Base-by-base conservation (phyloP, 2,888 invertebrate species). In the Leucophenga maculata region DNA sequence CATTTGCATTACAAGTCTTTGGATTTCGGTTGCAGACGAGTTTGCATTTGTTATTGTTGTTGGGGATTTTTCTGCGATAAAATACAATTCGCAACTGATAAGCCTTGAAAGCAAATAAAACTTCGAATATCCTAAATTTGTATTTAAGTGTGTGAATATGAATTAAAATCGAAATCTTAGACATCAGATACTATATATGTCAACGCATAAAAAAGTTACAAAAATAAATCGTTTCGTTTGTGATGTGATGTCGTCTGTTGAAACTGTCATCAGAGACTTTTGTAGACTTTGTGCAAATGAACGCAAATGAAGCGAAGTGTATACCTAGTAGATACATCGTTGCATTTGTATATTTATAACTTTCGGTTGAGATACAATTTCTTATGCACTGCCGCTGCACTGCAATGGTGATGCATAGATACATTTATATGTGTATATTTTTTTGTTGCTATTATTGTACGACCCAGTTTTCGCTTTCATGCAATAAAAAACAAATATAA, bases 131-230 rank as follows among this genome's bases (percentile, higher is more conserved):
- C 22, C 9, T 4, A 26, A 26, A n/a, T n/a, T n/a, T n/a, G n/a
- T n/a, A n/a, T n/a, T n/a, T n/a, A n/a, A n/a, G 80, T 82, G 80
- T 82, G 82, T 80, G 80, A 80, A 80, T 82, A 82, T 71, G 74
- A 73, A 73, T 16, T 11, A 26, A n/a, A 32, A 16, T 14, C 22
- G 31, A 60, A 39, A 39, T 44, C 22, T n/a, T n/a, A n/a, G 9
- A 32, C n/a, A n/a, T n/a, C n/a, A 31, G 32, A 6, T 31, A 32
- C 57, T 31, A 31, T n/a, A 26, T 31, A 50, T 9, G n/a, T 54
- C 3, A 1, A 4, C 22, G 6, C 16, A 16, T n/a, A 52, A 31
- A 57, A 57, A 57, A 39, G 3, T 39, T 39, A 31, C 22, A 26
- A 22, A 52, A 52, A 65, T 65, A 14, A 52, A 52, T 50, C n/a